A percentile compares a stretch with the other conserved stretches of the same genome.
Evolutionary conservation across 2,113 vertebrate genomes (phyloP).

Genomic region (Dicentrarchus labrax): DNA sequence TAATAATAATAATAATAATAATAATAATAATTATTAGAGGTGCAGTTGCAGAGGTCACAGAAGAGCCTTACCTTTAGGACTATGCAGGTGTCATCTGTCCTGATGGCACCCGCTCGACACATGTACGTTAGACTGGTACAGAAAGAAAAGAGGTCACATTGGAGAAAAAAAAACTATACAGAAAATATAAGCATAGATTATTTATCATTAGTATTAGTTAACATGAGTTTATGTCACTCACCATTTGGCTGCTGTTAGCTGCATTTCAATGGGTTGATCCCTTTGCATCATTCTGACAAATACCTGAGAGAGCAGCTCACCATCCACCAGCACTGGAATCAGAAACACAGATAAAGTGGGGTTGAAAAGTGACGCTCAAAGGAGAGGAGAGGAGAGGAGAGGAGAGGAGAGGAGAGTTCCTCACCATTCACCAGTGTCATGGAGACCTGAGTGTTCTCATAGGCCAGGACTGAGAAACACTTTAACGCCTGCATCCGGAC

Average conservation of each 20-base stretch:
- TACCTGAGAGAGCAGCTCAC: slow-evolving; percentile 95
- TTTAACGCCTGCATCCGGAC: slow-evolving; percentile 98
- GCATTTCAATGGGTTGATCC: slow-evolving; percentile 99
- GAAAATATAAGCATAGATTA: background rate
- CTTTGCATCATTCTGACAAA: slow-evolving; percentile 99
- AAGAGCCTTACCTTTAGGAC: slow-evolving; percentile 90
- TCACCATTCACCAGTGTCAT: slow-evolving; percentile 97
- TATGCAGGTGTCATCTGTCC: slow-evolving; percentile 93
- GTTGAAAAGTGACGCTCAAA: background rate
- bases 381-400: background rate
- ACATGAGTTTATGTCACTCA: slow-evolving; percentile 74
- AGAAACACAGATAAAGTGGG: slow-evolving; percentile 1
- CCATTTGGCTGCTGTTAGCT: slow-evolving; percentile 99
- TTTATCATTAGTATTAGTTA: background rate
- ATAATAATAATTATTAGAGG: background rate
- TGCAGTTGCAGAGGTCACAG: background rate
- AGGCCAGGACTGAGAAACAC: slow-evolving; percentile 98
- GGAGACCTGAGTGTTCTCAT: slow-evolving; percentile 98
- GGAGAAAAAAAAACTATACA: background rate
- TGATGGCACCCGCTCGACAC: slow-evolving; percentile 98
- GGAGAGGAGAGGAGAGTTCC: slow-evolving; percentile 37
- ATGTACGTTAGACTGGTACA: slow-evolving; percentile 95
- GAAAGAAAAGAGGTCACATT: slow-evolving; percentile 14
- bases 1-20: background rate
- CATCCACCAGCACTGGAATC: slow-evolving; percentile 92